phyloP scores from a whole-genome alignment of 2,797 vertebrate species.

The Halcyon chelicuti region DNA sequence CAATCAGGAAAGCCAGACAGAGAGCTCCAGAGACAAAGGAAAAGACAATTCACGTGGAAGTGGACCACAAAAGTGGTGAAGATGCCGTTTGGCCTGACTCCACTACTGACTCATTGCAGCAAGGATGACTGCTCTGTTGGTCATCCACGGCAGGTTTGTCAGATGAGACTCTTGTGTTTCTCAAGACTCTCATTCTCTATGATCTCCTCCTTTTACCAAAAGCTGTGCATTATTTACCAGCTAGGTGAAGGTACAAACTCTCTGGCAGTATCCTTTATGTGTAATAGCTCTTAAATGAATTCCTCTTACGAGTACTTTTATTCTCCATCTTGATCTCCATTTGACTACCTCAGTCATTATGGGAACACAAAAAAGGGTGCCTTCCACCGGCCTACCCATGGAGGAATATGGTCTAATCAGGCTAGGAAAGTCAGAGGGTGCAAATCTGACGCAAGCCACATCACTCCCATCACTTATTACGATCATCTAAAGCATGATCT shows the following conservation, averaged over 20 bases:
- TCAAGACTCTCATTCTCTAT: neutral
- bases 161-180: neutral
- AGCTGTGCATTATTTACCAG: neutral
- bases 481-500: neutral
- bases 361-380: neutral
- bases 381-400: neutral
- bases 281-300: neutral
- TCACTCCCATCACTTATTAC: neutral
- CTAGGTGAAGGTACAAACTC: neutral
- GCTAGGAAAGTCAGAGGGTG: neutral
- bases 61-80: neutral
- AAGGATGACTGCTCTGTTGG: neutral
- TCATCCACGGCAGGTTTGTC: neutral
- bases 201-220: neutral
- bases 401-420: neutral
- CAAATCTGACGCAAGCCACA: neutral
- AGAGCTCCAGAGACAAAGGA: neutral
- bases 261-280: neutral
- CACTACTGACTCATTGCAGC: neutral
- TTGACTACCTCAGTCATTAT: neutral
- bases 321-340: neutral
- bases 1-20: neutral
- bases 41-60: neutral
- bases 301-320: neutral
- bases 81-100: neutral